Conservation (phyloP, 1,140 invertebrate genomes). For the Trialeurodes vaporariorum region DNA sequence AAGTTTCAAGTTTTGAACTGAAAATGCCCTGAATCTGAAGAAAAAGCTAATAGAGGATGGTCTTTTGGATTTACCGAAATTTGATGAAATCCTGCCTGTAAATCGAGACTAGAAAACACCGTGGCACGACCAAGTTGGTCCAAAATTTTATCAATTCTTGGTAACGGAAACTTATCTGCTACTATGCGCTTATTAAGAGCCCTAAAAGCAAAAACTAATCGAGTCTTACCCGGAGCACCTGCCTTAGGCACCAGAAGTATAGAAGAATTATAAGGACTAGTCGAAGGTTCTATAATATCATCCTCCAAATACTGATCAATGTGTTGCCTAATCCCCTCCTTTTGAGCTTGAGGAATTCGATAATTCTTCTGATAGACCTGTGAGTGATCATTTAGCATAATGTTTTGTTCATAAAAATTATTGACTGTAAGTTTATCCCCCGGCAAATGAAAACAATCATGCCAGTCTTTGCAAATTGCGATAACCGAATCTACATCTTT, state of each 20-base stretch:
- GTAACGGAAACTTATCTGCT: constrained; percentile 39
- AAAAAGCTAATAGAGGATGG: neutral
- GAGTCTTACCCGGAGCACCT: constrained; percentile 7
- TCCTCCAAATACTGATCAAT: constrained; percentile 20
- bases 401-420: constrained; percentile 22
- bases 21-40: neutral
- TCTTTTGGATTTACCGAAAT: constrained; percentile 22
- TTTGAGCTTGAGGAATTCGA: constrained; percentile 28
- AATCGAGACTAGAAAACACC: constrained; percentile 38
- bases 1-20: neutral
- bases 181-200: constrained; percentile 22
- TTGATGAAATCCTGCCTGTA: constrained; percentile 41
- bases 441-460: neutral
- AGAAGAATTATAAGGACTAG: constrained; percentile 13
- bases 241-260: constrained; percentile 16
- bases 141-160: constrained; percentile 37
- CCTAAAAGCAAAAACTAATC: constrained; percentile 22
- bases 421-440: neutral
- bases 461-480: neutral
- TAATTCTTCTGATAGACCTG: constrained; percentile 27
- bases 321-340: constrained; percentile 29
- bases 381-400: constrained; percentile 15
- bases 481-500: neutral
- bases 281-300: constrained; percentile 13
- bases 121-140: constrained; percentile 31